Evolutionary conservation across 2,113 vertebrate species (phyloP).

Genomic region (Caracal caracal): DNA sequence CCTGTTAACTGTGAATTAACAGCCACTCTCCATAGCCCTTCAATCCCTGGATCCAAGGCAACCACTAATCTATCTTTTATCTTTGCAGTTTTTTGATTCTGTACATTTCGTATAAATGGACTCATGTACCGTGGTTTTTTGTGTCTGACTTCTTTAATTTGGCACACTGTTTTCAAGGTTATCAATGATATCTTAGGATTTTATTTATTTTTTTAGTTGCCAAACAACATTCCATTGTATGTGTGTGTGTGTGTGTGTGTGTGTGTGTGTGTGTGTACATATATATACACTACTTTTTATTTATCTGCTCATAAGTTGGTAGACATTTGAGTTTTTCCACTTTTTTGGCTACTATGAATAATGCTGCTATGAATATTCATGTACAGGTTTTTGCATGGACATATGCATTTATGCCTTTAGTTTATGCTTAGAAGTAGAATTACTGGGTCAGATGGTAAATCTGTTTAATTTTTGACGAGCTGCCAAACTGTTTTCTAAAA

Average conservation of each 20-base stretch:
- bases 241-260: no score
- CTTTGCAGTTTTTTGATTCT: background rate
- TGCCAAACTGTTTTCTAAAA: background rate
- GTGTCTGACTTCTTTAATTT: background rate
- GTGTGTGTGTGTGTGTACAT: background rate
- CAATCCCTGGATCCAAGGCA: background rate
- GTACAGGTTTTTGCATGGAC: no score
- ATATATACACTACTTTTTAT: background rate
- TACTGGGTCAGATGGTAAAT: background rate
- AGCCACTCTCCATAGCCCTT: background rate
- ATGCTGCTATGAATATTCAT: background rate
- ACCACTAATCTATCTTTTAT: background rate
- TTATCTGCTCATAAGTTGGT: background rate
- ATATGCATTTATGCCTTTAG: background rate
- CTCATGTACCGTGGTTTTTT: background rate
- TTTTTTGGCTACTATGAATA: background rate
- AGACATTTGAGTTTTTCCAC: background rate
- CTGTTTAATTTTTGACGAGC: background rate
- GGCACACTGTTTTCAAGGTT: background rate
- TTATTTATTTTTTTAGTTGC: background rate
- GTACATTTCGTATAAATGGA: background rate
- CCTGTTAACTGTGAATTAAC: background rate
- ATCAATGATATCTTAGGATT: background rate
- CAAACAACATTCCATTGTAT: background rate
- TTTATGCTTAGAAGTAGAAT: background rate